Base-by-base conservation (phyloP, 2,113 vertebrate genomes). In the Cynopterus brachyotis region DNA sequence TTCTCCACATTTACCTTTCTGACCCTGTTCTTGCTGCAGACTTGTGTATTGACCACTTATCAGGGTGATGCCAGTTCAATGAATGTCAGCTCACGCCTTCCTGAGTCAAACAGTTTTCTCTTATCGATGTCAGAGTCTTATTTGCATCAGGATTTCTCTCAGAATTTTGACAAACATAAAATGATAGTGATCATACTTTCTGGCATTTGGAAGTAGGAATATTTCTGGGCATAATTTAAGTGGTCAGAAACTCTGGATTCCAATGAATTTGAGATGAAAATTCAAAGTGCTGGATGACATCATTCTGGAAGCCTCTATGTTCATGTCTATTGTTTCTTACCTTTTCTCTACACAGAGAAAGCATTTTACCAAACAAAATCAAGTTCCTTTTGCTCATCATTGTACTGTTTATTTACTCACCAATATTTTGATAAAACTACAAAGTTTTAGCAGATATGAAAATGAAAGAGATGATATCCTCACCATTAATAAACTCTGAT, bases 371-470 rank as follows among this genome's bases (percentile, higher is more conserved):
- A 4, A 57, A 53, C 12, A 60, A 50, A 78, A 32, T 32, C 10
- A 53, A 57, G 11, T 20, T n/a, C 8, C 4, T 17, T 10, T 32
- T 37, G 6, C 35, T 89, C 9, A 3, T 5, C 0, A 0, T 24
- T 20, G 11, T 12, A 10, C 40, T 76, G 15, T 37, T 79, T 73
- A 55, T 13, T 83, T 42, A 78, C 9, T 7, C 67, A 20, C 50
- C 26, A 10, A 2, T 11, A 30, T 81, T 53, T 26, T 47, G 40
- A 69, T 82, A 35, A 24, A 26, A 12, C 57, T 42, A 11, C 5
- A 35, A 24, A 30, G 8, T 30, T 62, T 72, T 35, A 70, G 35
- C 40, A 35, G 69, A 67, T 4, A 35, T 9, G 3, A 93, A 70
- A 88, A 45, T 53, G 30, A 59, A 15, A 55, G 9, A 53, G 30